A percentile compares a stretch with the other conserved stretches of the same genome.
phyloP scores from a whole-genome alignment of 2,797 vertebrate species.

The Clarias fuscus region DNA sequence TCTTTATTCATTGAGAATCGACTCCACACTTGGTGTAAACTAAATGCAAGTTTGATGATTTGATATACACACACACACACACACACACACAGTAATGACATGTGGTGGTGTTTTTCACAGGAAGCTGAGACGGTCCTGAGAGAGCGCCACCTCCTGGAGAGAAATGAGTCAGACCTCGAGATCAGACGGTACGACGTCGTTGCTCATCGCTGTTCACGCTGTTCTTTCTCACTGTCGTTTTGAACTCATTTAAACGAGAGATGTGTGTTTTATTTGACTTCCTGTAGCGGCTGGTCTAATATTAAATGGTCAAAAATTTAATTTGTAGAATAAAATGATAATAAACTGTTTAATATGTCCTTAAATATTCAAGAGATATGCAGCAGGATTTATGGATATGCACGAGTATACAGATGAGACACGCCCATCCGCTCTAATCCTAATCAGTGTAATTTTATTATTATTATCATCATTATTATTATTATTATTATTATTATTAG shows the following conservation, averaged over 20 bases:
- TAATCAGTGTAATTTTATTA: background rate
- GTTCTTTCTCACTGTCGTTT: background rate
- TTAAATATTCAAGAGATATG: too few species aligned
- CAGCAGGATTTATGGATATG: too few species aligned
- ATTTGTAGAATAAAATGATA: too few species aligned
- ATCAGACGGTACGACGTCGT: conserved; percentile 44
- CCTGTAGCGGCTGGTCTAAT: too few species aligned
- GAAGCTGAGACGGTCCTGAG: conserved; percentile 1
- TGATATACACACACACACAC: background rate
- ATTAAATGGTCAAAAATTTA: too few species aligned
- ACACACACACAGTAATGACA: background rate
- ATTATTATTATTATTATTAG: background rate
- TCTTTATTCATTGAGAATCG: background rate
- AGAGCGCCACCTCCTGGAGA: conserved; percentile 35
- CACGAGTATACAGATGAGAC: background rate
- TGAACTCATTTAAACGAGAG: too few species aligned
- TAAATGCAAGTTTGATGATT: background rate
- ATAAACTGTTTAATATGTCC: too few species aligned
- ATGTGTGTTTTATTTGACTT: too few species aligned
- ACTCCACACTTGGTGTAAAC: background rate
- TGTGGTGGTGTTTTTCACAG: conserved; percentile 10
- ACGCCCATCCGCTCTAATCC: background rate
- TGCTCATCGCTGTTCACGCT: background rate
- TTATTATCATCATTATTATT: background rate
- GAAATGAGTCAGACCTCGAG: conserved; percentile 48